Percentiles rank a stretch among this genome's conserved stretches.
These are phyloP conservation scores for Fukomys damarensis DNA, from an alignment of 2,113 vertebrate genomes.

Conservation along the genomic window DNA sequence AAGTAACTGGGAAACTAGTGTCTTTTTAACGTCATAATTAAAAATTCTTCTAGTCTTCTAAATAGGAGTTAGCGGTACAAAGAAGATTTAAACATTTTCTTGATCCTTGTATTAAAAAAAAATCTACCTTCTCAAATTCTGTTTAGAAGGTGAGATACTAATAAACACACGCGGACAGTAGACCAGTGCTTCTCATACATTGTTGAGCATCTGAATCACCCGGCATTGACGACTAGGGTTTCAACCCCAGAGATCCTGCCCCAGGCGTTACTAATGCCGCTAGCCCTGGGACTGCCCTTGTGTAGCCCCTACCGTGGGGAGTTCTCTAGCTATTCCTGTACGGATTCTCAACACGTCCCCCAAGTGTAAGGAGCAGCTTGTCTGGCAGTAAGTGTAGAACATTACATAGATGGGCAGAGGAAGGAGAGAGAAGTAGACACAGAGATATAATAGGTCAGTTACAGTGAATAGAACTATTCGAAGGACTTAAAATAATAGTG, in stretches of 20 bases:
- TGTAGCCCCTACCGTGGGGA: too few relatives aligned
- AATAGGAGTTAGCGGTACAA: not conserved
- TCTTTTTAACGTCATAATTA: not conserved
- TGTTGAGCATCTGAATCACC: not conserved
- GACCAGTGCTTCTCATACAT: not conserved
- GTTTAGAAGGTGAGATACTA: not conserved
- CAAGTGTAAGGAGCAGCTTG: not conserved
- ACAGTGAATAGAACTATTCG: not conserved
- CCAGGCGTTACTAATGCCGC: accelerated
- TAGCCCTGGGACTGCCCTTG: accelerated
- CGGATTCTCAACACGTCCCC: not conserved
- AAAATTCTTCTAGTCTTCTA: not conserved
- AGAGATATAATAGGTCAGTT: not conserved
- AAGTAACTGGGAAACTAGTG: not conserved
- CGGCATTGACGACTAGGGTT: not conserved
- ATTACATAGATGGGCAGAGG: not conserved
- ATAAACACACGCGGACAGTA: not conserved
- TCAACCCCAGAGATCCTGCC: not conserved
- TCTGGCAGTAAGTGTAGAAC: not conserved
- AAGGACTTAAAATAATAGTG: not conserved
- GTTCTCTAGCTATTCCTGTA: not conserved
- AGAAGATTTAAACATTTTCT: not conserved
- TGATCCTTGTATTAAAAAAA: not conserved
- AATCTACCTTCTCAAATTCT: not conserved
- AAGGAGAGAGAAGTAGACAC: not conserved